Evolutionary conservation across 2,797 vertebrate genomes (phyloP), one percentile per base, ranked within the genome.

Genomic region (Scleropages formosus): DNA sequence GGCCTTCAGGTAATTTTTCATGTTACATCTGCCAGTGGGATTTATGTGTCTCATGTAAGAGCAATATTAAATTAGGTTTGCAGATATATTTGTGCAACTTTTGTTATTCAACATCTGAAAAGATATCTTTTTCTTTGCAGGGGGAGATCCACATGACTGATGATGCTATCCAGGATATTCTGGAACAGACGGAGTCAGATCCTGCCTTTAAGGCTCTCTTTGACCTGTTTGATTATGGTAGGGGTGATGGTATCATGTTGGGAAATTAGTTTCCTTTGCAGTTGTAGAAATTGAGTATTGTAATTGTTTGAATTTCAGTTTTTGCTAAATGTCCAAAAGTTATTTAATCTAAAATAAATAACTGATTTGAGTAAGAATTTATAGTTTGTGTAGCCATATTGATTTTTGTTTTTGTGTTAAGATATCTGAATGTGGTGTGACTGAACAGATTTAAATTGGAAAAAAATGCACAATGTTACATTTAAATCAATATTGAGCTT

Each of bases 121-220:
- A 24, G 31, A 39, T 39, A n/a, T n/a, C n/a, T 80, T 78, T 10
- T 65, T 76, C 76, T 56, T 44, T 69, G 24, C 86, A 99, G 96
- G 95, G 91, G 75, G 98, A 99, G 90, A 97, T 99, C 76, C 97
- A 99, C 74, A 99, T 99, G 98, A 96, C 95, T 76, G 95, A 99
- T 72, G 96, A 96, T 82, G 96, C 95, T 73, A 98, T 99, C 82
- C 96, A 96, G 77, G 96, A 99, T 83, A 99, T 99, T 85, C 84
- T 99, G 82, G 92, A 95, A 78, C 96, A 98, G 85, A 99, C 97
- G 0, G 97, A 99, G 80, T 98, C 97, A 0, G 98, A 99, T 77
- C 98, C 98, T 60, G 98, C 97, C 65, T 99, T 99, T 87, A 97
- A 99, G 82, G 96, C 96, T 16, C 94, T 99, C 13, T 99, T 97